A percentile compares a stretch with the other conserved stretches of the same genome.
Conservation (phyloP, 2,797 vertebrate genomes). For the Malacoctenus gilli region DNA sequence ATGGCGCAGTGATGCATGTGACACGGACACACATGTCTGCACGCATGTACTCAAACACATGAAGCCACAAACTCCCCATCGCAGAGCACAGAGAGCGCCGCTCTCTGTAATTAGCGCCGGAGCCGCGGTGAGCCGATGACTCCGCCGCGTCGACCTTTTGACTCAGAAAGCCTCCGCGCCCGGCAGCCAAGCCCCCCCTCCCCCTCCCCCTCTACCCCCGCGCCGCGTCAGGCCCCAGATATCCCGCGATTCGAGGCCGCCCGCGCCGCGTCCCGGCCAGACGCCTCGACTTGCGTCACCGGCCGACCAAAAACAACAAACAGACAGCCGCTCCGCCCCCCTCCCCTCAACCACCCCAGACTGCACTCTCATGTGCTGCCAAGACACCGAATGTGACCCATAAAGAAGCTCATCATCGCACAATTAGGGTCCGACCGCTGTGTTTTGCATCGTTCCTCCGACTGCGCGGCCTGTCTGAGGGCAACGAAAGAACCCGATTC, state of each 20-base stretch:
- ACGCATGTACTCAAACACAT: background rate
- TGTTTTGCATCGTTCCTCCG: slow-evolving; percentile 28
- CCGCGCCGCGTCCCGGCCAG: slow-evolving; percentile 15
- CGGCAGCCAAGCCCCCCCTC: slow-evolving; percentile 26
- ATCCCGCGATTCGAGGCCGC: slow-evolving; percentile 30
- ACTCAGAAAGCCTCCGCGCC: slow-evolving; percentile 53
- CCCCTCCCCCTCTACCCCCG: slow-evolving; percentile 12
- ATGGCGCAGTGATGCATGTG: slow-evolving; percentile 51
- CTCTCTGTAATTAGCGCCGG: slow-evolving; percentile 56
- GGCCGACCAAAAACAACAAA: slow-evolving; percentile 32
- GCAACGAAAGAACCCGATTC: slow-evolving; percentile 36
- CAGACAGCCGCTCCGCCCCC: slow-evolving; percentile 14
- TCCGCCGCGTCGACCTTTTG: slow-evolving; percentile 58
- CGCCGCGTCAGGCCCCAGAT: slow-evolving; percentile 15
- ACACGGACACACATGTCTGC: slow-evolving; percentile 16
- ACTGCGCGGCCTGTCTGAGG: slow-evolving; percentile 18
- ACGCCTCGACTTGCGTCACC: slow-evolving; percentile 29
- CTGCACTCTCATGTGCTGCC: slow-evolving; percentile 30
- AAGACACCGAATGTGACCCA: slow-evolving; percentile 19
- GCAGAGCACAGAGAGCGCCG: slow-evolving; percentile 31
- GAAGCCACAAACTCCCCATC: slow-evolving; percentile 3
- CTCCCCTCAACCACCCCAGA: no score
- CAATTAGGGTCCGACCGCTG: slow-evolving; percentile 22
- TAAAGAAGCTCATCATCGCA: slow-evolving; percentile 20
- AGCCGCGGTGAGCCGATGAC: slow-evolving; percentile 51